Percentiles rank a stretch among this genome's conserved stretches.
These are phyloP conservation scores for Zaprionus taronus DNA, from an alignment of 1,140 invertebrate genomes.

Conservation along the genomic window DNA sequence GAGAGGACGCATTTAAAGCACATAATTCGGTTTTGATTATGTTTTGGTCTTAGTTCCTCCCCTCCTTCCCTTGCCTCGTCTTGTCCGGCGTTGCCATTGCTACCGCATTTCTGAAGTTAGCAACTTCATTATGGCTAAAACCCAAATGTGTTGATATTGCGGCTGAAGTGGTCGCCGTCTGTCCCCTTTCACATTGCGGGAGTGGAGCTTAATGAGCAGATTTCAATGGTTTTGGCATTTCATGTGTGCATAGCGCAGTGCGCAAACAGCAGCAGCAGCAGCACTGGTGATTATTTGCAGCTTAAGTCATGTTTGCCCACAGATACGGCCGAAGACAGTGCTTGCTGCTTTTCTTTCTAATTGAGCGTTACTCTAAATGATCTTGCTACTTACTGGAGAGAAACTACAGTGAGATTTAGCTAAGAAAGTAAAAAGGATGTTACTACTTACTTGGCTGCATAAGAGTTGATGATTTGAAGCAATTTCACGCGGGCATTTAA, in stretches of 20 bases:
- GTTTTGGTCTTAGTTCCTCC: constrained; percentile 70
- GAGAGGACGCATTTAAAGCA: constrained; percentile 74
- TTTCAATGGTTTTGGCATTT: constrained; percentile 55
- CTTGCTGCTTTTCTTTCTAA: background rate
- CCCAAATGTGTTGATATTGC: constrained; percentile 82
- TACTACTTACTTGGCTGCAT: too few species aligned
- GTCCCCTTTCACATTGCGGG: background rate
- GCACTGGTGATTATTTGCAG: constrained; percentile 72
- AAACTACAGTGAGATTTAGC: background rate
- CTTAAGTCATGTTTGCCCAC: constrained; percentile 63
- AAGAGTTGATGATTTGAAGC: too few species aligned
- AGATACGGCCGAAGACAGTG: constrained; percentile 22
- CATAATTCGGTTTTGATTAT: constrained; percentile 83
- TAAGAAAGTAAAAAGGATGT: background rate
- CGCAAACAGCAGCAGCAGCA: constrained; percentile 62
- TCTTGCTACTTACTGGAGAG: background rate
- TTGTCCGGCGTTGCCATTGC: constrained; percentile 33
- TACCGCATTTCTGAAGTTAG: constrained; percentile 69
- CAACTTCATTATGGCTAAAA: constrained; percentile 82
- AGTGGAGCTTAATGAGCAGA: constrained; percentile 62
- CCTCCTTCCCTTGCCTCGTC: background rate
- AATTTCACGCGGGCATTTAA: background rate
- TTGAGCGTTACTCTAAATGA: background rate
- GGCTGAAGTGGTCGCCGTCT: constrained; percentile 55
- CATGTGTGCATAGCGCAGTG: constrained; percentile 33